Base-by-base conservation (phyloP, 2,888 invertebrate genomes). In the Macaria notata region DNA sequence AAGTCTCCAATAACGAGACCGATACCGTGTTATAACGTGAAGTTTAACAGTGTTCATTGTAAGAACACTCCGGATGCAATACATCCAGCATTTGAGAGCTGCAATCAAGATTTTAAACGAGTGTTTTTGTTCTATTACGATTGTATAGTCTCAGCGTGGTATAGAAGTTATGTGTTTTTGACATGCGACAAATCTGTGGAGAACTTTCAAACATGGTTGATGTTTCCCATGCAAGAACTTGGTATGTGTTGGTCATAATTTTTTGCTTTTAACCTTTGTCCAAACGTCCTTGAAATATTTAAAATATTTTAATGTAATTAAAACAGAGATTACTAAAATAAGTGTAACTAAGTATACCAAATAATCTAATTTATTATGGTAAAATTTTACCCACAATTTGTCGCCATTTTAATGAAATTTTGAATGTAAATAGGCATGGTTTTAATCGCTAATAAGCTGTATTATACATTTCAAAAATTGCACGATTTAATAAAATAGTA, bases 161-260 rank as follows among this genome's bases (percentile, higher is more conserved):
- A 87, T 46, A 76, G 66, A 47, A 81, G 86, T 0, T 88, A 78
- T 54, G 70, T 79, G 9, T 56, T 61, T 6, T 48, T 79, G 33
- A 76, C 72, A 31, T 46, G 64, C 52, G 86, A 87, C 64, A 68
- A 61, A 49, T 86, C 84, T 0, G 80, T 88, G 1, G 82, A 81
- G 4, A 82, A 84, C 61, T 88, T 86, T 43, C 85, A 87, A 52
- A 63, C 76, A 1, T 88, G 88, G 87, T 56, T 88, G 54, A 59
- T 68, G 3, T 9, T 68, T 30, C 81, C 86, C 19, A 83, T 84
- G 83, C 80, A 82, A 51, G 56, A 62, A 3, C 72, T 82, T 38
- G 88, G 88, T 4, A 81, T 88, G 83, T 83, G 84, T 63, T 88
- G 88, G 88, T 68, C 78, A 0, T 86, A 49, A 9, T 9, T 4